Evolutionary conservation across 1,140 invertebrate species (phyloP).

Genomic region (Dinoponera quadriceps): DNA sequence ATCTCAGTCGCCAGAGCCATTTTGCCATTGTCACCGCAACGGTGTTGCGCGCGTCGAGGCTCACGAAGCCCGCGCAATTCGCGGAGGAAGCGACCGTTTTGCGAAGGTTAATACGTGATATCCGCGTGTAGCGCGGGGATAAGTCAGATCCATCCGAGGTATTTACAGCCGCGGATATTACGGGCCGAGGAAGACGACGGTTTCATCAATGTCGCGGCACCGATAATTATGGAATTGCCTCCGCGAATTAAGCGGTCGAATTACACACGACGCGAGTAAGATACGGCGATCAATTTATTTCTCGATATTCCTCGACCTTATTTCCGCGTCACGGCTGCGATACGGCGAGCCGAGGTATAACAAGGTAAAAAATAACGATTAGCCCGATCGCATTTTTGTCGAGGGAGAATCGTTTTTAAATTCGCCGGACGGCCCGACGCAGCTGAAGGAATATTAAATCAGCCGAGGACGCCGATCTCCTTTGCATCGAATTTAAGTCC

Average conservation of each 20-base stretch:
- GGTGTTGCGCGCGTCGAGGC: background rate
- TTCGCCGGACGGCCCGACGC: no score
- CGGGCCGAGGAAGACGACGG: background rate
- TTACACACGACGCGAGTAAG: no score
- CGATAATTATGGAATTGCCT: background rate
- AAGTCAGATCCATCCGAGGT: background rate
- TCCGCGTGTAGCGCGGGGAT: background rate
- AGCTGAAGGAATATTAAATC: no score
- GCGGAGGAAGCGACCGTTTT: constrained; percentile 29
- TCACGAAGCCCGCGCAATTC: constrained; percentile 24
- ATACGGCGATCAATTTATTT: no score
- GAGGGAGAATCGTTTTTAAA: no score
- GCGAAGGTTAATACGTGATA: constrained; percentile 42
- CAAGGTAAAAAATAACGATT: no score
- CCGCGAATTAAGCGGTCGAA: background rate
- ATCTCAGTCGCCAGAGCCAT: constrained; percentile 20
- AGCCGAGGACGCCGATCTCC: no score
- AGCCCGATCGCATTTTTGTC: no score
- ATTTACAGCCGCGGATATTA: constrained; percentile 6
- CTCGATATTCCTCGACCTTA: no score
- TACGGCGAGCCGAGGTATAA: no score
- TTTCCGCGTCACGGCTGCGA: no score
- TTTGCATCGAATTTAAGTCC: no score
- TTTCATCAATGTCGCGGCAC: background rate
- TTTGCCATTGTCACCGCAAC: constrained; percentile 1